phyloP scores from a whole-genome alignment of 2,888 invertebrate species.

The Apamea anceps region DNA sequence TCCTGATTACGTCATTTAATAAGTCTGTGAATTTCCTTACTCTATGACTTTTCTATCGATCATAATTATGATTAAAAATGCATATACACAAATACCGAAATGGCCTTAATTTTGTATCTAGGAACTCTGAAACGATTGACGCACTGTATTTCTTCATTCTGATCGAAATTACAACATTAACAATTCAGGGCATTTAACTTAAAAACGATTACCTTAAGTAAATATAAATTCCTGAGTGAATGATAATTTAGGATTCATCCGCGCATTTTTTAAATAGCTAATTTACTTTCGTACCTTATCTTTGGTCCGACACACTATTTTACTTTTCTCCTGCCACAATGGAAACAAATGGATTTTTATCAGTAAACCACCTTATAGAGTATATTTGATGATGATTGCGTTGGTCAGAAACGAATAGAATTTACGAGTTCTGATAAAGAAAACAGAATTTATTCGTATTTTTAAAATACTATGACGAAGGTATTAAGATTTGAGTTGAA shows the following conservation, averaged over 20 bases:
- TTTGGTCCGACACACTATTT: slow-evolving; percentile 20
- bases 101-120: background rate
- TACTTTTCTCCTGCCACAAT: slow-evolving; percentile 29
- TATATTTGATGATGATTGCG: slow-evolving; percentile 60
- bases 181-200: background rate
- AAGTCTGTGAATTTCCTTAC: background rate
- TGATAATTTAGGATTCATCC: background rate
- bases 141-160: background rate
- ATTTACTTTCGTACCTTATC: background rate
- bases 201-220: background rate
- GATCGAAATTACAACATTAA: background rate
- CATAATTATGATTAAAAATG: background rate
- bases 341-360: slow-evolving; percentile 53
- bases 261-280: background rate
- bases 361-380: slow-evolving; percentile 38
- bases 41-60: background rate
- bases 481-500: background rate
- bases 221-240: background rate
- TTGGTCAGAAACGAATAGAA: slow-evolving; percentile 41
- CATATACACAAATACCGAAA: too few relatives aligned
- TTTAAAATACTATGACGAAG: slow-evolving; percentile 14
- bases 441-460: slow-evolving; percentile 27
- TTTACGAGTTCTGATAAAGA: slow-evolving; percentile 60
- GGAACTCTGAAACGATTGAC: background rate
- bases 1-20: background rate